A percentile compares a stretch with the other conserved stretches of the same genome.
phyloP scores from a whole-genome alignment of 2,113 vertebrate species.

The Hypomesus transpacificus region DNA sequence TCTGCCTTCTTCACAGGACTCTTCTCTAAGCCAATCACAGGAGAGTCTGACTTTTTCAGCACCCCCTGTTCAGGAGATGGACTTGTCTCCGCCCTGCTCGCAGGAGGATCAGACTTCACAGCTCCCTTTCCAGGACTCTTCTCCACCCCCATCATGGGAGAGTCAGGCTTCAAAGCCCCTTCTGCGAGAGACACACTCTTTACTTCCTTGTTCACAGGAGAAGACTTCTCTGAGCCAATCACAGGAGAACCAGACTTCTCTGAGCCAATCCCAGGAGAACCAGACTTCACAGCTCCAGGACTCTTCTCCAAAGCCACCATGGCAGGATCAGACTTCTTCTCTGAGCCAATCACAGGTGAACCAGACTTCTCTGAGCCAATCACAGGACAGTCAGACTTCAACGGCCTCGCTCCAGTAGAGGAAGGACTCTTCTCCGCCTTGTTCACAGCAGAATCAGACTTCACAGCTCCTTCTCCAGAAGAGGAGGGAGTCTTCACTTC shows the following conservation, averaged over 20 bases:
- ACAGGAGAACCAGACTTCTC: background rate
- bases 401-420: too few species aligned
- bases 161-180: background rate
- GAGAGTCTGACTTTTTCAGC: background rate
- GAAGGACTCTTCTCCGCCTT: background rate
- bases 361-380: background rate
- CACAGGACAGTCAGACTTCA: background rate
- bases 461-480: slow-evolving; percentile 1
- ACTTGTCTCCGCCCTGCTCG: too few species aligned
- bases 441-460: background rate
- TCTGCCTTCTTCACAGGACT: background rate
- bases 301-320: slow-evolving; percentile 16
- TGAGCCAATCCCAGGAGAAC: background rate
- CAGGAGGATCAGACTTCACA: slow-evolving; percentile 11
- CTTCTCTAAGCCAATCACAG: background rate
- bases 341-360: background rate
- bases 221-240: background rate
- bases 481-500: background rate
- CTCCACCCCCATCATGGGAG: background rate
- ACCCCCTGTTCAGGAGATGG: too few species aligned
- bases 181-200: too few species aligned
- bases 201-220: too few species aligned
- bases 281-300: background rate
- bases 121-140: slow-evolving; percentile 20
- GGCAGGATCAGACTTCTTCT: background rate